phyloP scores from a whole-genome alignment of 2,797 vertebrate species.

The Eutrigla gurnardus region DNA sequence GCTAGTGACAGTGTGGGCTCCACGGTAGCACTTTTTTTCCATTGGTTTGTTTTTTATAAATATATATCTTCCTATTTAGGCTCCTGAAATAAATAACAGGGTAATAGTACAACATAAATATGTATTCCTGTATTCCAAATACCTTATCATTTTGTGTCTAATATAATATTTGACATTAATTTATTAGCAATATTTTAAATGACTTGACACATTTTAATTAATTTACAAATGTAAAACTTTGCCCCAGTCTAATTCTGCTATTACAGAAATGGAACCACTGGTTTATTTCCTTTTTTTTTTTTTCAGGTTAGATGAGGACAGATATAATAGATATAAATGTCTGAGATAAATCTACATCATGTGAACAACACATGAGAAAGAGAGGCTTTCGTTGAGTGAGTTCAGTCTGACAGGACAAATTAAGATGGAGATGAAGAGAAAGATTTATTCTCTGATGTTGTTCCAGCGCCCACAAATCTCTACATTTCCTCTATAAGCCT shows the following conservation, averaged over 20 bases:
- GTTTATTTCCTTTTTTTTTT: neutral
- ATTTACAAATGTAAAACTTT: neutral
- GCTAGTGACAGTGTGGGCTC: no score
- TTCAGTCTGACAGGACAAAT: slow-evolving; percentile 31
- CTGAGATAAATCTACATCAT: neutral
- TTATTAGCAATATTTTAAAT: neutral
- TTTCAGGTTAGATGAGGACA: neutral
- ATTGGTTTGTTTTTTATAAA: neutral
- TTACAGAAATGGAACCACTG: neutral
- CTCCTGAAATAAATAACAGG: neutral
- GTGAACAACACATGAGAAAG: neutral
- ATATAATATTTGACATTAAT: neutral
- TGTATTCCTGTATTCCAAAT: neutral
- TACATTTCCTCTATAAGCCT: neutral
- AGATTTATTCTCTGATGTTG: slow-evolving; percentile 27
- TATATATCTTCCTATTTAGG: neutral
- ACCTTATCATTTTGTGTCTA: no score
- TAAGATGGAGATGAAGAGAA: slow-evolving; percentile 24
- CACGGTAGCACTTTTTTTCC: no score
- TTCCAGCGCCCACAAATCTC: neutral
- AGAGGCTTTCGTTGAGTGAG: neutral
- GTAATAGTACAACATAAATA: neutral
- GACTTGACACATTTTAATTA: neutral
- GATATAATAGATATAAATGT: neutral
- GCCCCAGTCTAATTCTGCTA: neutral